Conservation (phyloP, 2,797 vertebrate species). For the Phoxinus dragarum region DNA sequence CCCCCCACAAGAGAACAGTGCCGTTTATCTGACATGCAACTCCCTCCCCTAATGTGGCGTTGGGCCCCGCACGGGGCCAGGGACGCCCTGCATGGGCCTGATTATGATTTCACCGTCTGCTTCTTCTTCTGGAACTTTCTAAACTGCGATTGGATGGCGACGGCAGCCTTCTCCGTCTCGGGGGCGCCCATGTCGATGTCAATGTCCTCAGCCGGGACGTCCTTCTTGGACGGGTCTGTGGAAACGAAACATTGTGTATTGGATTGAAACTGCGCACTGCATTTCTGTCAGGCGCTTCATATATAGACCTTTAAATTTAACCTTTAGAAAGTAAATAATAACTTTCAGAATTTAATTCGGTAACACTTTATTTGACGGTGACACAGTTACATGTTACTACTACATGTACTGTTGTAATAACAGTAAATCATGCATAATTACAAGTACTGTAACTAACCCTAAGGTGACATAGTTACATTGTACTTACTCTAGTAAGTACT, state of each 20-base stretch:
- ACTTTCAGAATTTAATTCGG: not conserved
- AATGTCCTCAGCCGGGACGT: conserved; percentile 89
- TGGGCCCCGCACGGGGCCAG: conserved; percentile 45
- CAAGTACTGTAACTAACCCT: no score
- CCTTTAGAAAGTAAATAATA: not conserved
- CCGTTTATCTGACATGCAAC: conserved; percentile 78
- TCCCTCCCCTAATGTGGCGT: conserved; percentile 60
- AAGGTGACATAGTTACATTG: no score
- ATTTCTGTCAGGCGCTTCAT: not conserved
- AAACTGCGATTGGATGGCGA: conserved; percentile 98
- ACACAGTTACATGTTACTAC: not conserved
- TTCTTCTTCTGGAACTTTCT: conserved; percentile 99
- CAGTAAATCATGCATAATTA: no score
- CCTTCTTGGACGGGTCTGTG: conserved; percentile 87
- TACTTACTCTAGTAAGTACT: no score
- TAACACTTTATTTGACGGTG: not conserved
- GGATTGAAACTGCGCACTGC: not conserved
- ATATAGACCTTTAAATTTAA: not conserved
- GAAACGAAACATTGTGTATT: conserved; percentile 9
- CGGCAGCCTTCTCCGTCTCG: conserved; percentile 94
- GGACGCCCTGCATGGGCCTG: conserved; percentile 58
- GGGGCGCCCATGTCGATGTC: conserved; percentile 97
- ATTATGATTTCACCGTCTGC: conserved; percentile 86
- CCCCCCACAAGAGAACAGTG: conserved; percentile 51
- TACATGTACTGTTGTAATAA: no score